Evolutionary conservation across 2,113 vertebrate species (phyloP).

Genomic region (Herpetotheres cachinnans): DNA sequence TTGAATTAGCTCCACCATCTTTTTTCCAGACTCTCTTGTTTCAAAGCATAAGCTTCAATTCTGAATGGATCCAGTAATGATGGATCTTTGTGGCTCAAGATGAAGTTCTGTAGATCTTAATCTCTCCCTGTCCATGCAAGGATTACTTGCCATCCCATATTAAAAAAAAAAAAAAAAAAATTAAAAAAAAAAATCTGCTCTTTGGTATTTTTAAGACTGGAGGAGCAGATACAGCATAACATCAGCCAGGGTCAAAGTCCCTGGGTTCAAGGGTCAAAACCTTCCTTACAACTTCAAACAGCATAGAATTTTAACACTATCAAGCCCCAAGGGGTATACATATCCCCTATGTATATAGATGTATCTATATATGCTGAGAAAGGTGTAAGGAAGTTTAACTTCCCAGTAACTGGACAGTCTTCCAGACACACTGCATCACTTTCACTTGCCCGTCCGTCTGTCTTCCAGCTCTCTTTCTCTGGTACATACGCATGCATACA

Average conservation of each 20-base stretch:
- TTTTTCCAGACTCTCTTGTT: not conserved
- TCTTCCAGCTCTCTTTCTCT: not conserved
- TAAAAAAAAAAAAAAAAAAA: no score
- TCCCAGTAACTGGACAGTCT: not conserved
- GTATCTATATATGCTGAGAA: fast-evolving
- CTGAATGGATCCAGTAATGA: not conserved
- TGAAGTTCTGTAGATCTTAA: not conserved
- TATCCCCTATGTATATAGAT: fast-evolving
- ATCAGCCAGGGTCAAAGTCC: not conserved
- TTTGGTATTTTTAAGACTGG: not conserved
- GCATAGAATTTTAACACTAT: not conserved
- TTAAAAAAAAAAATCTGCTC: not conserved
- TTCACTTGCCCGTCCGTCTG: not conserved
- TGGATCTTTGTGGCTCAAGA: not conserved
- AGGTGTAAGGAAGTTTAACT: no score
- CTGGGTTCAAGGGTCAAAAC: not conserved
- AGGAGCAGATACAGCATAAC: not conserved
- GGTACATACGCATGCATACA: fast-evolving
- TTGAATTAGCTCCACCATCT: not conserved
- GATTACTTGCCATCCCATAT: not conserved
- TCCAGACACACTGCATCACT: not conserved
- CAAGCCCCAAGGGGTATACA: not conserved
- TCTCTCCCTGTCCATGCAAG: not conserved
- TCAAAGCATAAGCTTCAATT: not conserved
- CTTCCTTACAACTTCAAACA: not conserved